Evolutionary conservation across 2,113 vertebrate genomes (phyloP), one percentile per base, ranked within the genome.

Genomic region (Bothrops jararaca): DNA sequence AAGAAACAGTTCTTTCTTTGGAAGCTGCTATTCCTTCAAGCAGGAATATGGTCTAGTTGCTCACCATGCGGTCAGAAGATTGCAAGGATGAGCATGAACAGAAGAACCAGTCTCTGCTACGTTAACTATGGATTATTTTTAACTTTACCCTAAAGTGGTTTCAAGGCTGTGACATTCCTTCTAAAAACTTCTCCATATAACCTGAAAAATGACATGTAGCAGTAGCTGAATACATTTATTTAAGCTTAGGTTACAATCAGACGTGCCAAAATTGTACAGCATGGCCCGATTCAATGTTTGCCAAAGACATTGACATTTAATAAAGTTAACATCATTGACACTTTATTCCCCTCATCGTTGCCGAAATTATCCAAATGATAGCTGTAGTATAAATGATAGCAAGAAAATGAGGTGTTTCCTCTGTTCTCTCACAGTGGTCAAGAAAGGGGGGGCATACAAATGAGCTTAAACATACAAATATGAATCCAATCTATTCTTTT

Each of bases 351-450:
- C 57, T 96, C 74, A 29, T 29, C 94, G 54, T 91, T 95, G 95
- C 94, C 96, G 92, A 94, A 53, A 95, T 95, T 96, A 88, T 94
- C 80, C 93, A 93, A 93, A 91, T 89, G 95, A 90, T 58, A 64
- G 26, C 94, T 93, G 94, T 93, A 45, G 94, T 92, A 29, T 87
- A 94, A 94, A 50, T 39, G 91, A 92, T 90, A 93, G 88, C 80
- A 53, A 20, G 57, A 94, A 95, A 93, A 92, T 9, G 45, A 0
- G 11, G 0, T 34, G 26, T 80, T 56, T 56, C 87, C 39, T 64
- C 54, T 39, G 20, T 64, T 57, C 39, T 58, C 54, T 39, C 48
- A 54, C 92, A 74, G 91, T 94, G 45, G 88, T 92, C 91, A 92
- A 94, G 89, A 93, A 52, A 54, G 7, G 34, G 3, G 29, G 5